A percentile compares a stretch with the other conserved stretches of the same genome.
phyloP scores from a whole-genome alignment of 2,888 invertebrate genomes.

The Bhutanitis thaidina region DNA sequence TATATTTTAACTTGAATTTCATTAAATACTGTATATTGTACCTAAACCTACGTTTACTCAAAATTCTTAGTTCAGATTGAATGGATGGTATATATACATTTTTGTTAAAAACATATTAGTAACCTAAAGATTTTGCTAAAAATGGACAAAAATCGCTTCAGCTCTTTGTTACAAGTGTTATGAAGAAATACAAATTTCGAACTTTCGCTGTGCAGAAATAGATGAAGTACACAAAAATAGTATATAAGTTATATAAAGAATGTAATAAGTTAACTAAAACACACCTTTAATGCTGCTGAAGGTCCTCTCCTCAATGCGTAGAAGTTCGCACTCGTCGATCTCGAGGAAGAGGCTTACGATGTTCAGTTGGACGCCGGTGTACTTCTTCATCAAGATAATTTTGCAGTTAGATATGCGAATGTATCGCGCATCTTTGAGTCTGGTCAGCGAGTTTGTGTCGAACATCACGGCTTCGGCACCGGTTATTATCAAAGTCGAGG shows the following conservation, averaged over 20 bases:
- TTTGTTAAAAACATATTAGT: too few relatives aligned
- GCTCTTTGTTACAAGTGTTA: too few relatives aligned
- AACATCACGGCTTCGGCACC: conserved; percentile 79
- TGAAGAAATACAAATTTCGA: not conserved
- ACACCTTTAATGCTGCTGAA: conserved; percentile 81
- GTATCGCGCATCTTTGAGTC: conserved; percentile 74
- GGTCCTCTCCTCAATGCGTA: conserved; percentile 81
- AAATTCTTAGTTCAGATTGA: too few relatives aligned
- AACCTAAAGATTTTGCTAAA: too few relatives aligned
- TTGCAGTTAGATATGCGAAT: conserved; percentile 76
- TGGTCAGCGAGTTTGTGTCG: conserved; percentile 76
- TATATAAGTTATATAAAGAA: too few relatives aligned
- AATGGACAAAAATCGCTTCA: too few relatives aligned
- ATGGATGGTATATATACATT: too few relatives aligned
- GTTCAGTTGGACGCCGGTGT: conserved; percentile 81
- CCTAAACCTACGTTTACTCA: too few relatives aligned
- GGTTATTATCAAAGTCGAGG: conserved; percentile 78
- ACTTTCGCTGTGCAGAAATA: not conserved
- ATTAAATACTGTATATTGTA: too few relatives aligned
- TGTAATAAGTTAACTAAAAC: conserved; percentile 18
- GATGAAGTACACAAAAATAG: not conserved
- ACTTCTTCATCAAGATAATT: conserved; percentile 75
- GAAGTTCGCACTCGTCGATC: conserved; percentile 78
- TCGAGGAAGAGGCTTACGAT: conserved; percentile 81
- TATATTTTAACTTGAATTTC: too few relatives aligned